Conservation (phyloP, 2,888 invertebrate genomes). For the Abrostola tripartita region DNA sequence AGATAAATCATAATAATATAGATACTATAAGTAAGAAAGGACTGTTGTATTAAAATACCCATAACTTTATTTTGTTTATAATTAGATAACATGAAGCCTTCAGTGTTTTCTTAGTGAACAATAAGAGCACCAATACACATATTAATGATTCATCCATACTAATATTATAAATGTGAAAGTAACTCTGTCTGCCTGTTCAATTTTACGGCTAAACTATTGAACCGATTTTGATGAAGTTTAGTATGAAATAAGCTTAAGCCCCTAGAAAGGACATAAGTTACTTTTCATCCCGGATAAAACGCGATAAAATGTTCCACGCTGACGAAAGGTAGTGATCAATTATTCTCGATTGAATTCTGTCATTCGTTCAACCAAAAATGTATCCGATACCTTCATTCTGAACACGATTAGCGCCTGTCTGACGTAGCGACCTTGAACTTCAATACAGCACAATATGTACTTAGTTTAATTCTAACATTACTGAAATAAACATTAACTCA, state of each 20-base stretch:
- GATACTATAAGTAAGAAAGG: too few relatives aligned
- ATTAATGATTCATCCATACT: too few relatives aligned
- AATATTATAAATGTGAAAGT: too few relatives aligned
- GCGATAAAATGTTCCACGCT: too few relatives aligned
- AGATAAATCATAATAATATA: too few relatives aligned
- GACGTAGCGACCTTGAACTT: constrained; percentile 36
- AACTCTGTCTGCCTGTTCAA: too few relatives aligned
- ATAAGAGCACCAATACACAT: neutral
- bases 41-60: neutral
- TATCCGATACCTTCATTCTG: neutral
- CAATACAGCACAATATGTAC: constrained; percentile 8
- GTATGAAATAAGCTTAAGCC: too few relatives aligned
- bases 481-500: constrained; percentile 21
- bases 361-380: neutral
- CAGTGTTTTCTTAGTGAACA: neutral
- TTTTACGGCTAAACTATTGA: too few relatives aligned
- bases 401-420: neutral
- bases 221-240: too few relatives aligned
- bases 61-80: constrained; percentile 2
- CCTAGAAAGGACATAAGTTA: too few relatives aligned
- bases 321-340: neutral
- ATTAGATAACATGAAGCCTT: neutral
- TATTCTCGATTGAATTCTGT: neutral
- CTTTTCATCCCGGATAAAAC: too few relatives aligned
- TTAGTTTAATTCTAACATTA: constrained; percentile 12